These are phyloP conservation scores for Physeter macrocephalus DNA, from an alignment of 2,113 vertebrate genomes.

Conservation along the genomic window DNA sequence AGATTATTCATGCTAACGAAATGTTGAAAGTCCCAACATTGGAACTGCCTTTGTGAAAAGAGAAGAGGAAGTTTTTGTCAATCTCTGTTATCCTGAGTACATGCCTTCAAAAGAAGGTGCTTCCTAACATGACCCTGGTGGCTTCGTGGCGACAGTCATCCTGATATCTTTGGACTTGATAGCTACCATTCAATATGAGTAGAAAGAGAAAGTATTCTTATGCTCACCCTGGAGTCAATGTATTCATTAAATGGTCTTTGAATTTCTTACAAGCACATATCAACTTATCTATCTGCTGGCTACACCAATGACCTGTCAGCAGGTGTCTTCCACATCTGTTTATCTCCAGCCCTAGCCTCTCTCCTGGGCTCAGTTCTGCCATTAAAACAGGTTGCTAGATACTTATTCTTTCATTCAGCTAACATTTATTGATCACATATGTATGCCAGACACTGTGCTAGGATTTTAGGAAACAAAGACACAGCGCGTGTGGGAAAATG, in stretches of 20 bases:
- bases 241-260: neutral
- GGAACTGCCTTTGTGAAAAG: neutral
- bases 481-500: neutral
- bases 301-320: neutral
- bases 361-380: neutral
- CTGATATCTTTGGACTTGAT: neutral
- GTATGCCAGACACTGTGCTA: neutral
- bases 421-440: neutral
- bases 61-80: neutral
- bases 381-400: neutral
- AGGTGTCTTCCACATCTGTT: neutral
- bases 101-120: neutral
- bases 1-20: slow-evolving; percentile 24
- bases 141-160: neutral
- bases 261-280: neutral
- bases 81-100: neutral
- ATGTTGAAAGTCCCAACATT: neutral
- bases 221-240: neutral
- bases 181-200: neutral
- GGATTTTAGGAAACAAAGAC: neutral
- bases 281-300: neutral
- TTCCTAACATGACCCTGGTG: neutral
- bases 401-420: neutral
- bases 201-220: neutral
- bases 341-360: neutral